Evolutionary conservation across 2,113 vertebrate species (phyloP).

Genomic region (Hypomesus transpacificus): DNA sequence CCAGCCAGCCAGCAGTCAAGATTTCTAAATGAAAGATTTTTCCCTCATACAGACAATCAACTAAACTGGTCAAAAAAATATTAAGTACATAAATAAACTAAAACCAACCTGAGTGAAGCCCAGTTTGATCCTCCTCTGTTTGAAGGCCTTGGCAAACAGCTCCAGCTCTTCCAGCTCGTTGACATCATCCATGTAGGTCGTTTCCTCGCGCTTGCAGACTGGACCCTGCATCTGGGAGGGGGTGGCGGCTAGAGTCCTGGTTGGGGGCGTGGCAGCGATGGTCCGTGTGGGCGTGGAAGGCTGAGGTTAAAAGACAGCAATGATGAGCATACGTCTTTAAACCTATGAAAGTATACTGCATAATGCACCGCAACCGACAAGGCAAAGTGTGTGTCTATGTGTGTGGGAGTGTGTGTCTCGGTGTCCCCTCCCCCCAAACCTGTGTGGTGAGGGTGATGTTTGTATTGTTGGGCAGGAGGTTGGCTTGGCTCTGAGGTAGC

Average conservation of each 20-base stretch:
- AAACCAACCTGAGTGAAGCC: slow-evolving; percentile 87
- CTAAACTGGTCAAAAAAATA: too few relatives aligned
- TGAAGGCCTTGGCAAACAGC: slow-evolving; percentile 92
- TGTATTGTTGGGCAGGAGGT: slow-evolving; percentile 90
- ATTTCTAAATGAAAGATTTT: background rate
- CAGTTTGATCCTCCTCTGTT: slow-evolving; percentile 91
- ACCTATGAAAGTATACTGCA: background rate
- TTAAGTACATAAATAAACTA: too few relatives aligned
- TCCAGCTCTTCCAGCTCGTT: slow-evolving; percentile 91
- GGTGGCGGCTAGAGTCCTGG: slow-evolving; percentile 65
- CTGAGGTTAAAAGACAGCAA: slow-evolving; percentile 53
- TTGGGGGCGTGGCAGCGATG: slow-evolving; percentile 85
- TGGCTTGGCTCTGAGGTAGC: slow-evolving; percentile 97
- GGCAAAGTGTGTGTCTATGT: background rate
- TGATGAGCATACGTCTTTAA: background rate
- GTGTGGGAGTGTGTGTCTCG: too few relatives aligned
- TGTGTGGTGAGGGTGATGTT: slow-evolving; percentile 89
- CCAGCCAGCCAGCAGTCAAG: too few relatives aligned
- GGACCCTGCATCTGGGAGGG: slow-evolving; percentile 87
- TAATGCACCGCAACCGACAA: background rate
- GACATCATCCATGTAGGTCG: slow-evolving; percentile 87
- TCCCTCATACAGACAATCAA: background rate
- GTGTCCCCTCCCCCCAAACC: slow-evolving; percentile 55
- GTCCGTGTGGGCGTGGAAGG: slow-evolving; percentile 90
- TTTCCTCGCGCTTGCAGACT: slow-evolving; percentile 86